These are phyloP conservation scores for Xestia ashworthii DNA, from an alignment of 2,888 invertebrate species.

Conservation along the genomic window DNA sequence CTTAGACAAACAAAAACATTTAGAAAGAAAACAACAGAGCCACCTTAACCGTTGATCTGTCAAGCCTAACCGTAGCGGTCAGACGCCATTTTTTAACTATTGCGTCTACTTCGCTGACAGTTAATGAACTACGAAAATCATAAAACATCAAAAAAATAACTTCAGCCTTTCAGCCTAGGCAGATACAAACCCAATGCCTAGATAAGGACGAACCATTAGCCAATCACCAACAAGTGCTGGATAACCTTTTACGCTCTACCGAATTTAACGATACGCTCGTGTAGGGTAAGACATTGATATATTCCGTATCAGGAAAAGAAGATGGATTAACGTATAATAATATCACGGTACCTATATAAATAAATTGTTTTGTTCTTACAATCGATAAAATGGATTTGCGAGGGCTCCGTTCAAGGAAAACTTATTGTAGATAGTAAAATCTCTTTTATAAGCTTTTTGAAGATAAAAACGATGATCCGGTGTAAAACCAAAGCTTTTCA, in stretches of 20 bases:
- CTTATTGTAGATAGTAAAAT: neutral
- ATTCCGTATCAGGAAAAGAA: conserved; percentile 20
- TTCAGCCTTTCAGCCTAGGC: conserved; percentile 4
- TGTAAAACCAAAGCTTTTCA: neutral
- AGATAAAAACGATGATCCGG: no score
- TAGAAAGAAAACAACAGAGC: no score
- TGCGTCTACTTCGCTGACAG: no score
- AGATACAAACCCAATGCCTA: conserved; percentile 26
- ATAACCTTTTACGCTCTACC: conserved; percentile 39
- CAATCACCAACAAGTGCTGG: conserved; percentile 37
- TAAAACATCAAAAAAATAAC: conserved; percentile 1
- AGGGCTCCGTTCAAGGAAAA: neutral
- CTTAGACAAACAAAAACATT: no score
- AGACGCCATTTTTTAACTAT: no score
- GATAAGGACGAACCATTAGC: conserved; percentile 46
- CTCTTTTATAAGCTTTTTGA: no score
- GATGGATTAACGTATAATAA: conserved; percentile 28
- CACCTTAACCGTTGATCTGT: no score
- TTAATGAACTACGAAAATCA: no score
- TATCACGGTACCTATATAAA: neutral
- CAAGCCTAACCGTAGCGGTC: no score
- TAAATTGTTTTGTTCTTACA: neutral
- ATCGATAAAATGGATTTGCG: neutral
- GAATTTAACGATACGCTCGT: conserved; percentile 39
- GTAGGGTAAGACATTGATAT: conserved; percentile 33